These are phyloP conservation scores for Chromobotia macracanthus DNA, from an alignment of 2,797 vertebrate species.

Conservation along the genomic window DNA sequence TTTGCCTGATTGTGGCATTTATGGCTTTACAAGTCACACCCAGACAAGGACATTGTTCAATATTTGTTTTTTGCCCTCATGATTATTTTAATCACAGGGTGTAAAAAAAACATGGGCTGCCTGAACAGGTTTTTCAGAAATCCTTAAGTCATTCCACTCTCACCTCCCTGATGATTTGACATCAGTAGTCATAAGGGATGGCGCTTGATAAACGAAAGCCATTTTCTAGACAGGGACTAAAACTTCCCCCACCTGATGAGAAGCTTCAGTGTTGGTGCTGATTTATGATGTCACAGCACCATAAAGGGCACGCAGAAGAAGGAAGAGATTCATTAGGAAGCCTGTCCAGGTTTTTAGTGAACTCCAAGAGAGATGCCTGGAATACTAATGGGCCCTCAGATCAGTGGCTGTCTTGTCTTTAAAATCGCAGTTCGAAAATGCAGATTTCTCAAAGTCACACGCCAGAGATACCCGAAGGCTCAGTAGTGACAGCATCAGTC, in stretches of 20 bases:
- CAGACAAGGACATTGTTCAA: conserved; percentile 22
- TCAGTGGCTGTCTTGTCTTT: conserved; percentile 68
- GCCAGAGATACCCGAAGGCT: neutral
- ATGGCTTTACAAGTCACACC: conserved; percentile 26
- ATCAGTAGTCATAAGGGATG: conserved; percentile 54
- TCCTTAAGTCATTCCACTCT: conserved; percentile 29
- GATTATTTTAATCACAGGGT: conserved; percentile 22
- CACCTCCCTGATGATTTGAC: conserved; percentile 41
- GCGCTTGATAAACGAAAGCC: conserved; percentile 51
- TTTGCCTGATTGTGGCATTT: conserved; percentile 15
- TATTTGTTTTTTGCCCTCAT: neutral
- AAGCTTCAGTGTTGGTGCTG: conserved; percentile 71
- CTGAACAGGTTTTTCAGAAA: conserved; percentile 17
- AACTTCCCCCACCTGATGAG: conserved; percentile 64
- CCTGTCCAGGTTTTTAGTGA: conserved; percentile 72
- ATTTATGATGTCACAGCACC: conserved; percentile 75
- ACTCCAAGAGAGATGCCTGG: conserved; percentile 64
- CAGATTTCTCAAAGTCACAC: neutral
- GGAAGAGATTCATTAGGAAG: conserved; percentile 76
- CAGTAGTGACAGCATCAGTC: neutral
- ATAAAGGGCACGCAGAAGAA: conserved; percentile 68
- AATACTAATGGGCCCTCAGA: conserved; percentile 79
- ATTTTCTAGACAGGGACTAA: conserved; percentile 55
- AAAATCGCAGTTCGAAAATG: conserved; percentile 18
- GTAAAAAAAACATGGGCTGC: conserved; percentile 37